Evolutionary conservation across 2,113 vertebrate genomes (phyloP), one percentile per base, ranked within the genome.

Genomic region (Gobius niger): DNA sequence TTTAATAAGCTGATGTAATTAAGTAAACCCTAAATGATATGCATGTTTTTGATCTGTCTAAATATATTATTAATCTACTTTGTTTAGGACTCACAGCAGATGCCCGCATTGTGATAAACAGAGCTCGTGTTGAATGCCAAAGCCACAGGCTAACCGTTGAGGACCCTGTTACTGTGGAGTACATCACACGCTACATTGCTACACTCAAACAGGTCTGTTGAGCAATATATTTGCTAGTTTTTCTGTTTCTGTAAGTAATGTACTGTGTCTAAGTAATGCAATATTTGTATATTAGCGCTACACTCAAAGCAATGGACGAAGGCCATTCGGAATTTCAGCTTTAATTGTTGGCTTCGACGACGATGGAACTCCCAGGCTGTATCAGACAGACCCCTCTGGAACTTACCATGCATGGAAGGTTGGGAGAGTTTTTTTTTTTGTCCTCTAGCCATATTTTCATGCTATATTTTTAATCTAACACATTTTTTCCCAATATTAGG

Each of bases 111-210:
- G 93, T 96, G 60, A 95, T 96, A 74, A 95, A 94, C 81, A 92
- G 93, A 92, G 95, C 95, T 24, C 91, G 94, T 8, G 94, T 96
- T 72, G 95, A 95, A 73, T 96, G 95, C 75, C 95, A 96, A 86
- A 96, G 95, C 80, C 92, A 96, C 83, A 93, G 94, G 83, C 92
- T 96, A 61, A 96, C 95, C 10, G 94, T 96, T 14, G 95, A 96
- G 78, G 95, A 96, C 72, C 93, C 95, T 0, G 94, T 96, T 80
- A 96, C 95, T 18, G 93, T 96, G 50, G 95, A 96, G 78, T 96
- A 96, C 78, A 96, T 96, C 84, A 96, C 95, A 47, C 94, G 94
- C 54, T 95, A 94, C 90, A 96, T 96, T 44, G 95, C 95, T 40
- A 94, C 94, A 18, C 89, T 96, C 75, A 96, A 96, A 90, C 95